A percentile compares a stretch with the other conserved stretches of the same genome.
Conservation (phyloP, 23 tunicate species). For the Diplosoma virens region DNA sequence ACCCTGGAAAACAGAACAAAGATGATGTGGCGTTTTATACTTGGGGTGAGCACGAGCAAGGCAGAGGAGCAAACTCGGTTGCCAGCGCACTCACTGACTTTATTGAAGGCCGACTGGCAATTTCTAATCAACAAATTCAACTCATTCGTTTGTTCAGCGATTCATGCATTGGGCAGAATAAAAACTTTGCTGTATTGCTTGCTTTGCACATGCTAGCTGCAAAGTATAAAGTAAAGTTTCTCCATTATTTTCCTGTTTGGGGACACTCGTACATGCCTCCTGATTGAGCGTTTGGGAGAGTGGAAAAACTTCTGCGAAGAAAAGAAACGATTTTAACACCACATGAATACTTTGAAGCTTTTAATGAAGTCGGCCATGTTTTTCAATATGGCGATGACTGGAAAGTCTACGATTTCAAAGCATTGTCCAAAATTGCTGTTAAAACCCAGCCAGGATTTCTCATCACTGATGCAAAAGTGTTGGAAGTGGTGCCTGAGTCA, state of each 20-base stretch:
- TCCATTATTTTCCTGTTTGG: slow-evolving; percentile 8
- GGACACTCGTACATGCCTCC: slow-evolving; percentile 28
- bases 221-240: neutral
- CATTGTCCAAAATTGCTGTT: neutral
- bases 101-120: too few relatives aligned
- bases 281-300: slow-evolving; percentile 21
- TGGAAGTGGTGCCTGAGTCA: neutral
- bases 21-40: too few relatives aligned
- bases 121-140: neutral
- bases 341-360: neutral
- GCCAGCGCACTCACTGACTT: too few relatives aligned
- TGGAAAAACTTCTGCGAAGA: neutral
- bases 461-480: slow-evolving; percentile 10
- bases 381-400: neutral
- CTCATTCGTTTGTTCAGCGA: slow-evolving; percentile 3
- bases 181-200: slow-evolving; percentile 12
- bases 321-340: neutral
- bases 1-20: too few relatives aligned
- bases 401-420: slow-evolving; percentile 9
- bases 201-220: slow-evolving; percentile 19
- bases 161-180: slow-evolving; percentile 21
- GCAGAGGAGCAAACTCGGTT: too few relatives aligned
- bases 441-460: slow-evolving; percentile 11
- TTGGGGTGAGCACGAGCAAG: too few relatives aligned
- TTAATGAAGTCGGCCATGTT: slow-evolving; percentile 12